phyloP scores from a whole-genome alignment of 2,888 invertebrate genomes.

The Antitype chi region DNA sequence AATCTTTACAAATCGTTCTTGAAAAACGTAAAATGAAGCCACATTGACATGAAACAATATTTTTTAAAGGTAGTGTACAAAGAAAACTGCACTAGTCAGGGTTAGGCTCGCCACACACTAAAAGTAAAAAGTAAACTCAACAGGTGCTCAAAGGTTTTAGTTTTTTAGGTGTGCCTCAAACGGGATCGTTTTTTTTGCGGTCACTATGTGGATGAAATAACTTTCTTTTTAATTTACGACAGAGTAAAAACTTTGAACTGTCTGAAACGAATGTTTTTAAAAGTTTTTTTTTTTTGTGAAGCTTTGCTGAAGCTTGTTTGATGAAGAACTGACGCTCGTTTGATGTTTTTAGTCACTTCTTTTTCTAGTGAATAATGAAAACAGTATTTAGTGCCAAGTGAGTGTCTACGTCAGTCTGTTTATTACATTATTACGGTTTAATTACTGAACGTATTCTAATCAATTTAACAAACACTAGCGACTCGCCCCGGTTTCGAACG shows the following conservation, averaged over 20 bases:
- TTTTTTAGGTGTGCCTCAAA: conserved; percentile 61
- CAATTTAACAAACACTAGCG: too few relatives aligned
- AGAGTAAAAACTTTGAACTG: conserved; percentile 35
- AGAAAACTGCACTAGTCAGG: conserved; percentile 37
- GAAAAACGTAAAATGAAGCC: conserved; percentile 9
- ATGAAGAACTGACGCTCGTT: not conserved
- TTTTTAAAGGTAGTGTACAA: conserved; percentile 43
- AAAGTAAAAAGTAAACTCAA: conserved; percentile 65
- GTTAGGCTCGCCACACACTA: conserved; percentile 58
- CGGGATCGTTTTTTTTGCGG: conserved; percentile 61
- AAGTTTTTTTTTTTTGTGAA: not conserved
- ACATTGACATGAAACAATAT: conserved; percentile 15
- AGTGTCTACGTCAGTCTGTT: not conserved
- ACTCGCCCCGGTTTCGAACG: too few relatives aligned
- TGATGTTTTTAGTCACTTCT: not conserved
- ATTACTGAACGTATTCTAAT: not conserved
- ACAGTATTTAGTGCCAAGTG: not conserved
- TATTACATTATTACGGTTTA: not conserved
- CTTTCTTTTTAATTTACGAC: conserved; percentile 52
- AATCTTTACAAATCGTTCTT: conserved; percentile 15
- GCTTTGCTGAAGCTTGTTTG: not conserved
- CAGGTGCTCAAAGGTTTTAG: conserved; percentile 67
- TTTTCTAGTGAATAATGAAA: not conserved
- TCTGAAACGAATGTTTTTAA: conserved; percentile 4
- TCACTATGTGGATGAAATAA: conserved; percentile 48